These are phyloP conservation scores for Triplophysa yarkandensis DNA, from an alignment of 2,797 vertebrate genomes.

Conservation along the genomic window DNA sequence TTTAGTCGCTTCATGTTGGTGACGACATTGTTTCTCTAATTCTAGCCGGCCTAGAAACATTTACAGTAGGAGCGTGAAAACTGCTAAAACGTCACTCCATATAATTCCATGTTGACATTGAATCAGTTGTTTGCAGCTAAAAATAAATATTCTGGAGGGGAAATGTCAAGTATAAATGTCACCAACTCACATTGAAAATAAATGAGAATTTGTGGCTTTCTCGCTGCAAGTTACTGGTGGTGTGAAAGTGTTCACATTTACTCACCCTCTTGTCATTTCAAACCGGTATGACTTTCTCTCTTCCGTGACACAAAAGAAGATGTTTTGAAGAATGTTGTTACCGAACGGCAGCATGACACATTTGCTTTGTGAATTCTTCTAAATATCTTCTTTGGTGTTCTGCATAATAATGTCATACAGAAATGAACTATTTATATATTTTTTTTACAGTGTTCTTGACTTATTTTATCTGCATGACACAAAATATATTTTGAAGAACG, in stretches of 20 bases:
- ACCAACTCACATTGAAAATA: background rate
- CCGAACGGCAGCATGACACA: too few species aligned
- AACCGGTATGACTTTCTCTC: too few species aligned
- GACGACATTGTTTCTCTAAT: background rate
- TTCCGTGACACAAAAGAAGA: too few species aligned
- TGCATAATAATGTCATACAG: too few species aligned
- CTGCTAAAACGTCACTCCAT: background rate
- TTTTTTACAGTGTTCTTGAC: too few species aligned
- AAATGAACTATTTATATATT: too few species aligned
- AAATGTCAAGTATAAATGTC: constrained; percentile 4
- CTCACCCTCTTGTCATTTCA: too few species aligned
- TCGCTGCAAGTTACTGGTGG: background rate
- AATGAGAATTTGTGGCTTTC: background rate
- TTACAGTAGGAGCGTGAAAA: background rate
- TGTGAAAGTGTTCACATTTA: background rate
- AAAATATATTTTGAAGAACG: too few species aligned
- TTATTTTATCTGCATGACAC: too few species aligned
- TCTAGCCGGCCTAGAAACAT: background rate
- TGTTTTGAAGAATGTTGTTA: too few species aligned
- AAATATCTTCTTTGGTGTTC: too few species aligned
- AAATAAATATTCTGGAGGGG: background rate
- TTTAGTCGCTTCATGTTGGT: background rate
- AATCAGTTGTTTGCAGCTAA: background rate
- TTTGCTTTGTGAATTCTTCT: too few species aligned
- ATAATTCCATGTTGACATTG: background rate